Percentiles rank a stretch among this genome's conserved stretches.
phyloP scores from a whole-genome alignment of 2,797 vertebrate species.

The Enteromius fasciolatus region DNA sequence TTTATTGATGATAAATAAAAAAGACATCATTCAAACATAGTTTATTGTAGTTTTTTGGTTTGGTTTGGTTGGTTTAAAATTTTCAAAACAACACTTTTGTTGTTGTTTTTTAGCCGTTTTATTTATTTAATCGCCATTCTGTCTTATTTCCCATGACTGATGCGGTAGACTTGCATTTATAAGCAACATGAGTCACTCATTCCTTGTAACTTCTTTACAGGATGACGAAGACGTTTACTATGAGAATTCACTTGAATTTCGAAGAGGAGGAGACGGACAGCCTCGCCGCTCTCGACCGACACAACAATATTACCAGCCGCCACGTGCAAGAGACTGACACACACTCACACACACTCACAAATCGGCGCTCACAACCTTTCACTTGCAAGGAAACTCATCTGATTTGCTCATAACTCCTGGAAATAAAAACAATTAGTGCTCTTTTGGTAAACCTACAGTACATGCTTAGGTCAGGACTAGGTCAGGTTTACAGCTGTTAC shows the following conservation, averaged over 20 bases:
- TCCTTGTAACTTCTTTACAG: constrained; percentile 57
- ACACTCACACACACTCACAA: constrained; percentile 35
- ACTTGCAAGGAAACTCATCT: not conserved
- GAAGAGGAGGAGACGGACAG: constrained; percentile 93
- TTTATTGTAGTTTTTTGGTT: too few relatives aligned
- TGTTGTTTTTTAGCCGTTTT: not conserved
- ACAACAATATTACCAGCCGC: constrained; percentile 97
- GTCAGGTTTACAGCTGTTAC: not conserved
- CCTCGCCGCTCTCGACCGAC: constrained; percentile 91
- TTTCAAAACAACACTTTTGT: not conserved
- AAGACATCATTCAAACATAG: not conserved
- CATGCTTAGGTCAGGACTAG: constrained; percentile 12
- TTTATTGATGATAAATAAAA: too few relatives aligned
- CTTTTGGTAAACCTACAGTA: not conserved
- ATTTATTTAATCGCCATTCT: not conserved
- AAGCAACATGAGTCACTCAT: not conserved
- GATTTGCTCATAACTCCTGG: constrained; percentile 1
- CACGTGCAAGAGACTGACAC: constrained; percentile 91
- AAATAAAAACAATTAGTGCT: not conserved
- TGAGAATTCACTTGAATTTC: constrained; percentile 92
- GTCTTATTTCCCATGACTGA: not conserved
- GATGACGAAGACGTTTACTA: constrained; percentile 94
- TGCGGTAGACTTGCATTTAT: not conserved
- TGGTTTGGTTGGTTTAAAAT: not conserved
- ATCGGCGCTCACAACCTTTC: constrained; percentile 45